phyloP scores from a whole-genome alignment of 2,113 vertebrate species.

The Tinamus guttatus region DNA sequence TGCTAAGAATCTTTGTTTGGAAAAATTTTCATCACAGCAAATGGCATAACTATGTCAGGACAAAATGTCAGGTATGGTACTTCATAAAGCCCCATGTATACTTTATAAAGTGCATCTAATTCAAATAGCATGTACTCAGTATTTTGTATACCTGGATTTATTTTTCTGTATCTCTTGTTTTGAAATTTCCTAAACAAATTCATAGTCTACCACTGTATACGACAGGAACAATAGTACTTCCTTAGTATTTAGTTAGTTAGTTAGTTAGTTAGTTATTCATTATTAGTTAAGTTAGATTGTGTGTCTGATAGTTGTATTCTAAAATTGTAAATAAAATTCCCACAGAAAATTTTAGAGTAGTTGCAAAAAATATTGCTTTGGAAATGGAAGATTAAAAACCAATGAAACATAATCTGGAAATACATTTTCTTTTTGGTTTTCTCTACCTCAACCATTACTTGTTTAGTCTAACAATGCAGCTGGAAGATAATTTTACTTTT shows the following conservation, averaged over 20 bases:
- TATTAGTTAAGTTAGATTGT: neutral
- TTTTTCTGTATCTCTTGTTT: neutral
- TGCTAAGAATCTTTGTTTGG: neutral
- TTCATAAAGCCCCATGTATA: neutral
- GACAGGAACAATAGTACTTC: neutral
- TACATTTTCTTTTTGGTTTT: neutral
- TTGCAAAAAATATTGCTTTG: neutral
- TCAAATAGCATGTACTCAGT: neutral
- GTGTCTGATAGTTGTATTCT: slow-evolving; percentile 24
- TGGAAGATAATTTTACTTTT: neutral
- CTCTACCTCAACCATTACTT: neutral
- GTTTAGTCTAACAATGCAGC: neutral
- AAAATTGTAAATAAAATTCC: slow-evolving; percentile 23
- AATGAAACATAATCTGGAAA: neutral
- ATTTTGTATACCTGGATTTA: neutral
- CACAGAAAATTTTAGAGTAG: neutral
- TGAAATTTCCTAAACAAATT: neutral
- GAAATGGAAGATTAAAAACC: neutral
- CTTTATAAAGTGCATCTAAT: neutral
- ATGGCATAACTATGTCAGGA: too few species aligned
- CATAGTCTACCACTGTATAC: neutral
- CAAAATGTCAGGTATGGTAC: neutral
- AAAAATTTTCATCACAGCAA: neutral
- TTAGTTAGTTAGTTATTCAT: too few species aligned
- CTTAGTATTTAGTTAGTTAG: too few species aligned